Evolutionary conservation across 2,113 vertebrate genomes (phyloP).

Genomic region (Leucopsar rothschildi): DNA sequence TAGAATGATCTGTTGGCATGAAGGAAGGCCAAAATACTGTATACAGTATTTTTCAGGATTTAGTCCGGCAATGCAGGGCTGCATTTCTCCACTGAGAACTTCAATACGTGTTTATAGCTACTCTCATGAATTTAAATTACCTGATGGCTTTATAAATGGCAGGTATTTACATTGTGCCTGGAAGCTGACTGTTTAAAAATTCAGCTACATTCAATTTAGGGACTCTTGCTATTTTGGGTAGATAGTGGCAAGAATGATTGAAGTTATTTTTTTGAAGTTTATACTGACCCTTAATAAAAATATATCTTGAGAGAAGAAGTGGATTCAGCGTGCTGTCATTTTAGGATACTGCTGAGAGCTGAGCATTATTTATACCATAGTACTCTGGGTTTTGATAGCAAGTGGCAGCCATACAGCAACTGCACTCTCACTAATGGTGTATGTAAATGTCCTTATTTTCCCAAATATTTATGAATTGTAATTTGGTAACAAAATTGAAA

Average conservation of each 20-base stretch:
- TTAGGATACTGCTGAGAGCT: background rate
- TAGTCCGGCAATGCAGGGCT: background rate
- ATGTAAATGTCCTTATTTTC: background rate
- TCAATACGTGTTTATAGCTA: background rate
- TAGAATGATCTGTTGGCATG: background rate
- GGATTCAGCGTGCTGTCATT: background rate
- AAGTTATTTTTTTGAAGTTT: background rate
- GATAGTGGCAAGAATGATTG: background rate
- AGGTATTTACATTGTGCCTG: background rate
- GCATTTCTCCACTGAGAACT: background rate
- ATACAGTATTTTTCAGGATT: background rate
- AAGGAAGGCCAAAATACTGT: background rate
- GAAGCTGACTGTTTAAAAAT: background rate
- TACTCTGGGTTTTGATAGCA: background rate
- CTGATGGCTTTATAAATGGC: background rate
- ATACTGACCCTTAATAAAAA: conserved; percentile 46
- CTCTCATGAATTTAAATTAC: conserved; percentile 16
- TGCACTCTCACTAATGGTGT: background rate
- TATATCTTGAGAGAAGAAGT: background rate
- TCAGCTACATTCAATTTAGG: background rate
- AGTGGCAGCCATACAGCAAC: background rate
- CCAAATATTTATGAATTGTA: background rate
- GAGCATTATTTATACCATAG: background rate
- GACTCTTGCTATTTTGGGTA: background rate
- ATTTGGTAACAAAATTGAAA: background rate